Evolutionary conservation across 2,888 invertebrate genomes (phyloP), one percentile per base, ranked within the genome.

Genomic region (Acleris emargana): DNA sequence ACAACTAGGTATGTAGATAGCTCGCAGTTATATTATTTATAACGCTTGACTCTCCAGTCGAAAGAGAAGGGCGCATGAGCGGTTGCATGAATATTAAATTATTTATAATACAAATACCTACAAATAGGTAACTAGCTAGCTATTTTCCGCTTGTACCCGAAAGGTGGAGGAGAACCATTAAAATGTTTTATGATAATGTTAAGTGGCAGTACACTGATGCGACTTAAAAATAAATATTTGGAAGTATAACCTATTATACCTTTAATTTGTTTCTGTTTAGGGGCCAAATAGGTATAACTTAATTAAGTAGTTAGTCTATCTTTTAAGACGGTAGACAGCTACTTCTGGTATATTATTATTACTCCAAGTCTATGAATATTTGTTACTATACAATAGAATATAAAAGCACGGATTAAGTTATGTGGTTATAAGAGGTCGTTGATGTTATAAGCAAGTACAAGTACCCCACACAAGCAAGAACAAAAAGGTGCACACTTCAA

Each of bases 21-120:
- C 50, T 49, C 52, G 43, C 38, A 62, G 67, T 53, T 50, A 61
- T 63, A 62, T 62, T 67, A 67, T 62, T 67, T 67, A 67, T 62
- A 62, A 42, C 62, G 62, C 47, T 62, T 62, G 58, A 42, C 62
- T 67, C 47, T 62, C 53, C 25, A 51, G 62, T 67, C 59, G 55
- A 67, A 68, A 68, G 68, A 68, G 68, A 67, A 68, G 68, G 68
- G 68, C 68, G 68, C 68, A 68, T 68, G 68, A 68, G 62, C 67
- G 67, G 67, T 58, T 68, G 66, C 62, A 67, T 68, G 62, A 68
- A 67, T 68, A 68, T 66, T 68, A 67, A 66, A 68, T 68, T 62
- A 68, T 67, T 66, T 68, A 66, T 58, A 52, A 62, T 62, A 61
- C 67, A 58, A 67, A 62, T 67, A 58, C 11, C 11, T 62, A 62